Percentiles rank a stretch among this genome's conserved stretches.
Conservation (phyloP, 2,113 vertebrate species). For the Condylura cristata region DNA sequence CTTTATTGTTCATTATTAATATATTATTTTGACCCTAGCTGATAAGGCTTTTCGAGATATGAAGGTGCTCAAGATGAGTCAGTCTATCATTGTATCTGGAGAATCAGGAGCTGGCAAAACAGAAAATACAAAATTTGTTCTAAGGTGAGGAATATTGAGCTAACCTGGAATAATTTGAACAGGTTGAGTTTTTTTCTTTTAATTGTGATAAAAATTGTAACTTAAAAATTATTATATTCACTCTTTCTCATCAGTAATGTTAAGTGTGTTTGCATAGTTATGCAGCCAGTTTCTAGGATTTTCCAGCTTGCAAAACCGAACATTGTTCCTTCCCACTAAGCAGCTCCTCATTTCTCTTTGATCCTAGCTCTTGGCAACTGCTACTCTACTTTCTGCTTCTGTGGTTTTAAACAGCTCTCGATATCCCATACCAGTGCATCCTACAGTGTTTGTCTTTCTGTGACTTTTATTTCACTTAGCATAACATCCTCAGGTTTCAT, state of each 20-base stretch:
- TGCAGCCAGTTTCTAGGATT: background rate
- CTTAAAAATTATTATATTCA: background rate
- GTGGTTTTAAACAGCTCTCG: background rate
- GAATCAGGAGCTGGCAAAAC: constrained; percentile 99
- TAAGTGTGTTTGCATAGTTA: background rate
- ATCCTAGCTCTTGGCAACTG: background rate
- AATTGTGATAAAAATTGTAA: background rate
- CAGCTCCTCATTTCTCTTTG: rapidly evolving
- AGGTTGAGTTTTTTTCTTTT: background rate
- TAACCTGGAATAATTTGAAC: background rate
- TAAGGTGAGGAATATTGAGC: constrained; percentile 88
- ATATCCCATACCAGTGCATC: background rate
- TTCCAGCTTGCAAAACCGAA: background rate
- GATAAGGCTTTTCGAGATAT: constrained; percentile 98
- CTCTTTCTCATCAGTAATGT: background rate
- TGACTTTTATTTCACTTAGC: background rate
- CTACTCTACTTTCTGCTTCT: background rate
- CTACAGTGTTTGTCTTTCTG: background rate
- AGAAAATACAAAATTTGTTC: constrained; percentile 98
- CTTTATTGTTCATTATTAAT: background rate
- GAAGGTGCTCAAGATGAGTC: constrained; percentile 98
- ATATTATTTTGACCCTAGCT: constrained; percentile 85
- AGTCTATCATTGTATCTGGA: constrained; percentile 98
- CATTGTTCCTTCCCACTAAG: background rate
- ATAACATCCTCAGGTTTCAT: background rate